Evolutionary conservation across 2,113 vertebrate species (phyloP), one percentile per base, ranked within the genome.

Genomic region (Xenotilapia leptura): DNA sequence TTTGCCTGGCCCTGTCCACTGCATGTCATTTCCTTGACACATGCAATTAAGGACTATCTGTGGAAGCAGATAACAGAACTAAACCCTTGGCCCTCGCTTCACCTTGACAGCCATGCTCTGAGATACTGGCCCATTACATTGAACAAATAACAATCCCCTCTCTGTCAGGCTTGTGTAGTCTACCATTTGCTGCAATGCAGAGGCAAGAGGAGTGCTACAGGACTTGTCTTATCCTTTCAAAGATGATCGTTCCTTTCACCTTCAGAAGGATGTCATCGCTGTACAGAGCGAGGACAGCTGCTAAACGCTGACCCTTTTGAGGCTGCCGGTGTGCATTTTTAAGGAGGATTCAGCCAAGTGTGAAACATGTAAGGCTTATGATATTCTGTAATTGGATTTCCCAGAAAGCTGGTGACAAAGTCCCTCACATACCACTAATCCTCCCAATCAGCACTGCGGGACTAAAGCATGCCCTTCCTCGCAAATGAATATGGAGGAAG

Each of bases 301-400:
- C 89, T 92, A 56, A 92, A 93, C 82, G 82, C 77, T 92, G 94
- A 95, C 92, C 92, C 83, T 88, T 68, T 88, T 79, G 82, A 86
- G 80, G 84, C 70, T 56, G 82, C 53, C 77, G 23, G 89, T 87
- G 82, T 88, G 92, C 88, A 93, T 94, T 93, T 92, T 93, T 92
- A 79, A 88, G 86, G 87, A 89, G 95, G 92, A 93, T 94, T 95
- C 93, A 88, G 90, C 88, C 54, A 88, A 91, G 92, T 94, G 94
- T 93, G 94, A 96, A 96, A 95, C 96, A 95, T 95, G 95, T 95
- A 95, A 91, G 93, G 94, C 95, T 96, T 96, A 95, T 96, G 95
- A 95, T 96, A 96, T 95, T 95, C 93, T 90, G 95, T 97, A 96
- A 97, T 96, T 96, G 96, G 96, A 97, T 97, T 97, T 96, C 93